Conservation (phyloP, 2,888 invertebrate species). For the Pantelozetes paolii region DNA sequence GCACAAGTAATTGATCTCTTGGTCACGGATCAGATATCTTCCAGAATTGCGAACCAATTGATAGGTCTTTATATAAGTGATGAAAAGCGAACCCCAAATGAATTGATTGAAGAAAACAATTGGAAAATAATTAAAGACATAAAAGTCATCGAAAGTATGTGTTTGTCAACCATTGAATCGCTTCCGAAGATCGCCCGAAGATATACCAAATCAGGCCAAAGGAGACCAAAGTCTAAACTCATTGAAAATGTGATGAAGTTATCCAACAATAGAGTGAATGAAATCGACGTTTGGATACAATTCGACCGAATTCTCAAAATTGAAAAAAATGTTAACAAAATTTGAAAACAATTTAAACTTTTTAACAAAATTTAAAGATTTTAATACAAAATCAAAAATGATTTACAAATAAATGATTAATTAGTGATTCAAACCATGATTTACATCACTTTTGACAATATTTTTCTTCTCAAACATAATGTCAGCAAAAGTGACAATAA, state of each 20-base stretch:
- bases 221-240: slow-evolving; percentile 25
- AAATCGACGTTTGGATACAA: slow-evolving; percentile 25
- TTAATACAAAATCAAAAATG: neutral
- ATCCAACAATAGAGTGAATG: slow-evolving; percentile 30
- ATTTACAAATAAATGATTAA: neutral
- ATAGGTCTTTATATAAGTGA: slow-evolving; percentile 31
- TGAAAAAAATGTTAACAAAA: neutral
- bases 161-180: slow-evolving; percentile 61
- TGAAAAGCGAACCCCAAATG: slow-evolving; percentile 21
- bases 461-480: neutral
- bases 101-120: slow-evolving; percentile 62
- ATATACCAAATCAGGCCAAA: slow-evolving; percentile 30
- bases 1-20: slow-evolving; percentile 63
- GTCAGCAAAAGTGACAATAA: neutral
- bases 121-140: slow-evolving; percentile 64
- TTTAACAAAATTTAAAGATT: neutral
- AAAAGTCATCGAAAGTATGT: slow-evolving; percentile 60
- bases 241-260: slow-evolving; percentile 25
- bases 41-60: slow-evolving; percentile 20
- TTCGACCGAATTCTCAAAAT: slow-evolving; percentile 25
- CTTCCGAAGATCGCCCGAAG: slow-evolving; percentile 55
- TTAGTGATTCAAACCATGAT: neutral
- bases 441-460: neutral
- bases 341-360: neutral
- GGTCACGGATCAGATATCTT: slow-evolving; percentile 51